These are phyloP conservation scores for Leptopilina myrica DNA, from an alignment of 2,888 invertebrate genomes.

Conservation along the genomic window DNA sequence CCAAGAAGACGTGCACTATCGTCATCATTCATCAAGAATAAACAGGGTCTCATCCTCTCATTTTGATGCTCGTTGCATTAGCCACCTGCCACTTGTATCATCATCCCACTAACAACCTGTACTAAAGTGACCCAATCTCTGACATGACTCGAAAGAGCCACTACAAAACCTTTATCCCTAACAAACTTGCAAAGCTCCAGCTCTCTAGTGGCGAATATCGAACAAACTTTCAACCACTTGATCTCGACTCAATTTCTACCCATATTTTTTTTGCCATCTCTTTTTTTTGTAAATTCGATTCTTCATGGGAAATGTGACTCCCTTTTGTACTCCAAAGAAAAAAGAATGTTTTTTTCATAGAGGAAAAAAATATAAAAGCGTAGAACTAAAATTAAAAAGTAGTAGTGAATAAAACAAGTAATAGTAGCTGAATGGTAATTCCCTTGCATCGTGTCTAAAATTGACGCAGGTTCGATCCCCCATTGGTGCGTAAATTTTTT, in stretches of 20 bases:
- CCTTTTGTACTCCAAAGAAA: too few species aligned
- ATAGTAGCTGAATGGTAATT: too few species aligned
- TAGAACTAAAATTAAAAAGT: too few species aligned
- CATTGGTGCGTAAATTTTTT: too few species aligned
- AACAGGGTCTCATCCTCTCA: constrained; percentile 56
- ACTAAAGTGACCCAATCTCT: constrained; percentile 21
- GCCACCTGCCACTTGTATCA: constrained; percentile 69
- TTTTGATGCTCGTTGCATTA: constrained; percentile 63
- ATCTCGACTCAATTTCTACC: neutral
- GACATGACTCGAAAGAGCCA: constrained; percentile 20
- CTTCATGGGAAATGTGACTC: too few species aligned
- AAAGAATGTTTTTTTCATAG: too few species aligned
- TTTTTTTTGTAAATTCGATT: too few species aligned
- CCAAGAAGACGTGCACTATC: constrained; percentile 69
- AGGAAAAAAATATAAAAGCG: too few species aligned
- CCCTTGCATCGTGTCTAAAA: too few species aligned
- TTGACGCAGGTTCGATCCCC: too few species aligned
- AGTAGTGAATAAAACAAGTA: too few species aligned
- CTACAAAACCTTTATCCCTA: constrained; percentile 1
- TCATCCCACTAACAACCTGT: constrained; percentile 40
- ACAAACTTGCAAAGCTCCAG: neutral
- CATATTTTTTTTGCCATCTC: neutral
- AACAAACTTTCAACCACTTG: constrained; percentile 2
- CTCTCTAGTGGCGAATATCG: neutral
- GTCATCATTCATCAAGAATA: constrained; percentile 63